A percentile compares a stretch with the other conserved stretches of the same genome.
Evolutionary conservation across 2,888 invertebrate species (phyloP).

Genomic region (Falcaria lacertinaria): DNA sequence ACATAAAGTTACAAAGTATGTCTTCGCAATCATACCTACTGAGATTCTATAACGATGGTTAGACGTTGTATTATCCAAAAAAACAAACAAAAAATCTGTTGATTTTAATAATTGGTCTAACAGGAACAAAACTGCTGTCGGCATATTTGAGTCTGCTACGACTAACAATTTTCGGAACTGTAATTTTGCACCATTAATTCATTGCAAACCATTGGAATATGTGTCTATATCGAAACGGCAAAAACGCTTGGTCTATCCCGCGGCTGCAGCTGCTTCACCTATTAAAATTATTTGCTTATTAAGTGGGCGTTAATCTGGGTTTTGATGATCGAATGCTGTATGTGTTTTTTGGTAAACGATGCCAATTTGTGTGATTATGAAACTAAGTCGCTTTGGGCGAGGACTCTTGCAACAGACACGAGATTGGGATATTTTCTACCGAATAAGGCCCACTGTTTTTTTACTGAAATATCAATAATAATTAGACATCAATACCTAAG

Average conservation of each 20-base stretch:
- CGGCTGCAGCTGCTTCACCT: slow-evolving; percentile 48
- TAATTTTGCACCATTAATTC: slow-evolving; percentile 53
- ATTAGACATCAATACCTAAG: too few relatives aligned
- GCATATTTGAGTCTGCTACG: slow-evolving; percentile 6
- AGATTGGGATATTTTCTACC: slow-evolving; percentile 28
- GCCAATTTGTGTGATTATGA: slow-evolving; percentile 35
- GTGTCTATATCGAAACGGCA: slow-evolving; percentile 40
- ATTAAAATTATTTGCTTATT: slow-evolving; percentile 49
- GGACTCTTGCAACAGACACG: slow-evolving; percentile 8
- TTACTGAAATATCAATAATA: background rate
- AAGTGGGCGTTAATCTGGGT: slow-evolving; percentile 42
- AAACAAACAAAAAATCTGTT: too few relatives aligned
- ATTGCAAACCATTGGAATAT: slow-evolving; percentile 45
- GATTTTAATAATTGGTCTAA: slow-evolving; percentile 4
- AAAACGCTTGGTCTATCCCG: slow-evolving; percentile 41
- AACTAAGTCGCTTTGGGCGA: slow-evolving; percentile 16
- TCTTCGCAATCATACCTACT: too few relatives aligned
- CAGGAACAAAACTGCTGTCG: slow-evolving; percentile 6
- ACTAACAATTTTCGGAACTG: slow-evolving; percentile 31
- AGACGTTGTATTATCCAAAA: background rate
- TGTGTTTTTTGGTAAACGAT: slow-evolving; percentile 45
- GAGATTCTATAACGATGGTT: too few relatives aligned
- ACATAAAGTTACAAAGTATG: too few relatives aligned
- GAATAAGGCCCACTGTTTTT: slow-evolving; percentile 13
- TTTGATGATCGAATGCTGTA: slow-evolving; percentile 37